Evolutionary conservation across 2,797 vertebrate species (phyloP).

Genomic region (Macroramphosus scolopax): DNA sequence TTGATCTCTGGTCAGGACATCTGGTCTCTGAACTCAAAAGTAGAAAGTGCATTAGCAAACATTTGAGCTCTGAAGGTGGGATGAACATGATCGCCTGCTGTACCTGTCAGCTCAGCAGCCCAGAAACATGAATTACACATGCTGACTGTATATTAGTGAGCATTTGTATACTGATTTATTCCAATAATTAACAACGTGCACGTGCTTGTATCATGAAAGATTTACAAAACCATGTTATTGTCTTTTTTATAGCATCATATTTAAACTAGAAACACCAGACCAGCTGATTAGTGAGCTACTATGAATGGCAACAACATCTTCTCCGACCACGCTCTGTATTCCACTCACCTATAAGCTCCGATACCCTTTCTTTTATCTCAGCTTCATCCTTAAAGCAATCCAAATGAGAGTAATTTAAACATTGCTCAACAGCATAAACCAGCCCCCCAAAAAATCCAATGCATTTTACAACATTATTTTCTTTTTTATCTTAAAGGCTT

Average conservation of each 20-base stretch:
- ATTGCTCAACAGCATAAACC: constrained; percentile 55
- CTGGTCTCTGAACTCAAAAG: constrained; percentile 2
- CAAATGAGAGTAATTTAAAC: constrained; percentile 62
- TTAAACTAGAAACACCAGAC: too few species aligned
- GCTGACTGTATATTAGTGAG: too few species aligned
- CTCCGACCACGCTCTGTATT: constrained; percentile 59
- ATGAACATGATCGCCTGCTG: neutral
- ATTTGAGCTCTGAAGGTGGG: neutral
- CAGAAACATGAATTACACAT: too few species aligned
- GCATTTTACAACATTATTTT: constrained; percentile 59
- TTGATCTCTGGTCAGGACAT: constrained; percentile 4
- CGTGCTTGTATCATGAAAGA: too few species aligned
- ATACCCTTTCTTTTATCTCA: constrained; percentile 22
- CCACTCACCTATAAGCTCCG: constrained; percentile 30
- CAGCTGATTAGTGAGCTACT: too few species aligned
- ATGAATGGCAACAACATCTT: too few species aligned
- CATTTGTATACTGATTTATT: too few species aligned
- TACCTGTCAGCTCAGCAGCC: neutral
- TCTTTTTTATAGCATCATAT: too few species aligned
- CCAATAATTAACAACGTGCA: too few species aligned
- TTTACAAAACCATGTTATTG: too few species aligned
- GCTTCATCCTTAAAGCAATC: constrained; percentile 21
- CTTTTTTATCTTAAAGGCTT: constrained; percentile 55
- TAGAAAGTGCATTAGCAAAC: neutral
- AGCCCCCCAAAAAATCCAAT: constrained; percentile 54